phyloP scores from a whole-genome alignment of 2,888 invertebrate genomes.

The Prosapia bicincta region DNA sequence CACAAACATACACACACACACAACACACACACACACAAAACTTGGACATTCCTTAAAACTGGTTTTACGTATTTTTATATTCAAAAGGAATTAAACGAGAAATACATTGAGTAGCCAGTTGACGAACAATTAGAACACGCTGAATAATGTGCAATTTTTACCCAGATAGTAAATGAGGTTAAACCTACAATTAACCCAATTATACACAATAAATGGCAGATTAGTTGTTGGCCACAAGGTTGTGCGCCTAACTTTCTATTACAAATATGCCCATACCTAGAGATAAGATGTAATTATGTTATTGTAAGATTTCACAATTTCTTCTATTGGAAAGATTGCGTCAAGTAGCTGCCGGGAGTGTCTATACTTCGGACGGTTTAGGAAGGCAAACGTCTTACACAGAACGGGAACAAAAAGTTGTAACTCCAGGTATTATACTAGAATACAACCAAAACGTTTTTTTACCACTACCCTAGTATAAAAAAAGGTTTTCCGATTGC shows the following conservation, averaged over 20 bases:
- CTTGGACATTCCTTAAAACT: no score
- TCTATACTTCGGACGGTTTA: neutral
- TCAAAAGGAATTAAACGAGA: no score
- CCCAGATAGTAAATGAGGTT: neutral
- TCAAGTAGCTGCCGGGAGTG: neutral
- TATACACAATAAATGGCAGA: neutral
- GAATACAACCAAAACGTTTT: no score
- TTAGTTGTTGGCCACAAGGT: neutral
- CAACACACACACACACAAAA: no score
- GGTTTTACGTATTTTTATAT: no score
- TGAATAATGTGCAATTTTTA: neutral
- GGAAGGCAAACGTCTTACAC: neutral
- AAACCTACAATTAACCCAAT: neutral
- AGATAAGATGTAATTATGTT: constrained; percentile 2
- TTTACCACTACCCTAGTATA: no score
- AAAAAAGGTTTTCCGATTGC: no score
- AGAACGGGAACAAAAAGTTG: no score
- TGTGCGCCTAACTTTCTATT: neutral
- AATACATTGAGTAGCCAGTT: no score
- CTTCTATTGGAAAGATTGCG: neutral
- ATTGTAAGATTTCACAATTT: constrained; percentile 2
- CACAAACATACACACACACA: no score
- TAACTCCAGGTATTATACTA: no score
- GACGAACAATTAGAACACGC: neutral
- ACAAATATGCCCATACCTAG: constrained; percentile 2